These are phyloP conservation scores for Drosophila triauraria DNA, from an alignment of 1,140 invertebrate species.

Conservation along the genomic window DNA sequence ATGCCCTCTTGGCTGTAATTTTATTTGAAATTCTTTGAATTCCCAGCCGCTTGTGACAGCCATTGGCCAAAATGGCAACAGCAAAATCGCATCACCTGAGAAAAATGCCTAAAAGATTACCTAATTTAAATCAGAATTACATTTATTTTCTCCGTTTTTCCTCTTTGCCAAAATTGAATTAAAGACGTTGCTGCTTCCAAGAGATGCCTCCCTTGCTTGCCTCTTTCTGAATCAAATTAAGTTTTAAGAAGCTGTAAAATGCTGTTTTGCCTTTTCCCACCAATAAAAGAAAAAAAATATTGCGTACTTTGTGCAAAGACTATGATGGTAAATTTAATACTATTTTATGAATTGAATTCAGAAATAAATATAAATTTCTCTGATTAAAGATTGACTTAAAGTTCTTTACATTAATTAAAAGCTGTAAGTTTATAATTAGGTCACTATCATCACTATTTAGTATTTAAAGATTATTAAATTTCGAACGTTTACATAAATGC, in stretches of 20 bases:
- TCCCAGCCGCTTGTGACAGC: constrained; percentile 33
- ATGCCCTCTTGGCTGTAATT: constrained; percentile 65
- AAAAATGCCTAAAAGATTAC: constrained; percentile 41
- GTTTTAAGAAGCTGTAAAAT: background rate
- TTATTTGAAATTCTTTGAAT: constrained; percentile 55
- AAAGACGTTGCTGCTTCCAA: background rate
- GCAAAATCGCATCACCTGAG: constrained; percentile 31
- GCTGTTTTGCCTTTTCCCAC: background rate
- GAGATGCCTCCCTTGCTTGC: background rate
- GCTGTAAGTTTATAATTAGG: too few relatives aligned
- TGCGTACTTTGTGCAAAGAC: background rate
- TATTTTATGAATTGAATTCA: background rate
- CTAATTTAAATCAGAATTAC: constrained; percentile 38
- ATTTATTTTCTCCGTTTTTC: constrained; percentile 16
- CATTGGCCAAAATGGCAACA: background rate
- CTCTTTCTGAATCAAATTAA: constrained; percentile 6
- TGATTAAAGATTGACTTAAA: too few relatives aligned
- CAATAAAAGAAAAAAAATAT: too few relatives aligned
- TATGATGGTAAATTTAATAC: background rate
- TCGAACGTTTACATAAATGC: too few relatives aligned
- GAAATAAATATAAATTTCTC: background rate
- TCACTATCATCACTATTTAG: too few relatives aligned
- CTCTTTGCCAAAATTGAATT: constrained; percentile 9
- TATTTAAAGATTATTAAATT: too few relatives aligned
- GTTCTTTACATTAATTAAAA: too few relatives aligned